A percentile compares a stretch with the other conserved stretches of the same genome.
phyloP scores from a whole-genome alignment of 2,113 vertebrate species.

The Amphiprion percula region DNA sequence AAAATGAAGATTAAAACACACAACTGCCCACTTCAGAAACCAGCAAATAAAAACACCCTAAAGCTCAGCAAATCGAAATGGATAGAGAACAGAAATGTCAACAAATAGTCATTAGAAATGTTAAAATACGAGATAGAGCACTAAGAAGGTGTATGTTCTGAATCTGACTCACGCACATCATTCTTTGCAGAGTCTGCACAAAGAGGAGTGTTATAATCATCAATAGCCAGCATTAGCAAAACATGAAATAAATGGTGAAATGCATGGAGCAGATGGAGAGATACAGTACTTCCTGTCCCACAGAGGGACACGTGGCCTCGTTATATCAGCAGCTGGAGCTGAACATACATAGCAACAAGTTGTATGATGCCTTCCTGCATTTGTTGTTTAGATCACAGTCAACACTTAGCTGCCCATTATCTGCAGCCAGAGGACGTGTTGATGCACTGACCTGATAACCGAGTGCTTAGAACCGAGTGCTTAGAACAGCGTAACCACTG shows the following conservation, averaged over 20 bases:
- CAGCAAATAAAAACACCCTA: not conserved
- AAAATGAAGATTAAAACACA: slow-evolving; percentile 23
- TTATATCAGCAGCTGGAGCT: not conserved
- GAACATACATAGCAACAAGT: not conserved
- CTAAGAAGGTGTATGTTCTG: not conserved
- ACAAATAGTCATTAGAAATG: not conserved
- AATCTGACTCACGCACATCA: not conserved
- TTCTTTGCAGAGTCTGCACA: not conserved
- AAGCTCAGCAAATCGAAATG: slow-evolving; percentile 1
- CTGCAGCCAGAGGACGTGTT: not conserved
- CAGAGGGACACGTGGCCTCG: slow-evolving; percentile 6
- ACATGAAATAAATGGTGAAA: not conserved
- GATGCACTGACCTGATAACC: too few relatives aligned
- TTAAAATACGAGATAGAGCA: not conserved
- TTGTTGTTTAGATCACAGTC: slow-evolving; percentile 25
- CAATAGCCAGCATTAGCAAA: not conserved
- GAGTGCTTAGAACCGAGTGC: too few relatives aligned
- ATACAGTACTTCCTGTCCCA: not conserved
- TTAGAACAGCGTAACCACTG: too few relatives aligned
- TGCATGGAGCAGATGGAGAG: not conserved
- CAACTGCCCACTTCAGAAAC: not conserved
- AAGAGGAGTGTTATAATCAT: not conserved
- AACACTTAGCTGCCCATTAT: not conserved
- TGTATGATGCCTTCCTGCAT: not conserved
- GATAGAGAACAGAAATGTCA: not conserved